A percentile compares a stretch with the other conserved stretches of the same genome.
phyloP scores from a whole-genome alignment of 2,888 invertebrate genomes.

The Peribatodes rhomboidaria region DNA sequence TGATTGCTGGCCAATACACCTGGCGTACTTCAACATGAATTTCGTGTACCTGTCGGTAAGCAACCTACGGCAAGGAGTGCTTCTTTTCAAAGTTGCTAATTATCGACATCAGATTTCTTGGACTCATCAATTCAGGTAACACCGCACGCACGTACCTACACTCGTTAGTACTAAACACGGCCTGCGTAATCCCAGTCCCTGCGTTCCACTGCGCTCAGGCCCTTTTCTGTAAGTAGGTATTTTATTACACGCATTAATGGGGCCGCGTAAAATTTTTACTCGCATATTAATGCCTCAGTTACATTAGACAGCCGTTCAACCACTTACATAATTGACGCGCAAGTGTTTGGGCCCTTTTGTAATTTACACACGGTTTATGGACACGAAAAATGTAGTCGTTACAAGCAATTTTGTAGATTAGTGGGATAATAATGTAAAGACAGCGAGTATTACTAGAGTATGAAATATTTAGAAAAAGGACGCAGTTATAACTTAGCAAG shows the following conservation, averaged over 20 bases:
- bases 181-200: not conserved
- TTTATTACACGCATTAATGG: conserved; percentile 34
- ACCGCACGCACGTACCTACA: too few relatives aligned
- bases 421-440: not conserved
- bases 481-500: too few relatives aligned
- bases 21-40: too few relatives aligned
- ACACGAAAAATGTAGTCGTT: conserved; percentile 8
- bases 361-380: conserved; percentile 21
- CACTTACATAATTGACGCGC: conserved; percentile 32
- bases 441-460: too few relatives aligned
- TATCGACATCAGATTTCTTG: too few relatives aligned
- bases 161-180: too few relatives aligned
- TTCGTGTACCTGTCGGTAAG: too few relatives aligned
- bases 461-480: too few relatives aligned
- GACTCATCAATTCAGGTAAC: too few relatives aligned
- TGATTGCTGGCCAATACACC: too few relatives aligned
- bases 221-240: conserved; percentile 27
- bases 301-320: conserved; percentile 27
- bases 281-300: conserved; percentile 32
- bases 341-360: conserved; percentile 10
- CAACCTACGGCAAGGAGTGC: too few relatives aligned
- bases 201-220: not conserved
- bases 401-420: not conserved
- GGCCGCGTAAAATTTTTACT: conserved; percentile 33
- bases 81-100: too few relatives aligned